Evolutionary conservation across 2,797 vertebrate genomes (phyloP).

Genomic region (Etheostoma nigrum): DNA sequence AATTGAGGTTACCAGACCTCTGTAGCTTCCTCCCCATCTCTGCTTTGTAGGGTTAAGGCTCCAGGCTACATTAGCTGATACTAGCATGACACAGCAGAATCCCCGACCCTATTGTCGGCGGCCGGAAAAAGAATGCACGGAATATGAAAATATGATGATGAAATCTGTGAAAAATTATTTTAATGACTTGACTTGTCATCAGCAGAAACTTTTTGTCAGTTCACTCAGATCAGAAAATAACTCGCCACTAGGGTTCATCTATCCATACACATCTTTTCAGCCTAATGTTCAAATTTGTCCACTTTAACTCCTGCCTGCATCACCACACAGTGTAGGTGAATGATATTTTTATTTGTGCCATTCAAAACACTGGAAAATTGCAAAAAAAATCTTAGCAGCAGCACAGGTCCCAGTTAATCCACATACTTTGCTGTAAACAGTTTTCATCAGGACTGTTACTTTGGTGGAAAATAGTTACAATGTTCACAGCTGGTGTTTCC

Average conservation of each 20-base stretch:
- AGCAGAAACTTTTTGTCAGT: neutral
- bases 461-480: conserved; percentile 1
- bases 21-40: neutral
- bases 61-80: neutral
- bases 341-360: neutral
- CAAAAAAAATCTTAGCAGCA: neutral
- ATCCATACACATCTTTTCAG: neutral
- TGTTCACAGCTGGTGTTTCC: conserved; percentile 41
- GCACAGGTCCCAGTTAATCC: neutral
- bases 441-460: neutral
- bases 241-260: neutral
- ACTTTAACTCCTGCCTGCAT: neutral
- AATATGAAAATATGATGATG: neutral
- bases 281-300: neutral
- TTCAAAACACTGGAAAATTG: conserved; percentile 7
- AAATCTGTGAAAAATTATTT: neutral
- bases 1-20: neutral
- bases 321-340: neutral
- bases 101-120: neutral
- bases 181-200: neutral
- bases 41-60: neutral
- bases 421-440: neutral
- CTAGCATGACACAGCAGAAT: neutral
- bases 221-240: neutral
- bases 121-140: too few relatives aligned